These are phyloP conservation scores for Zenarchopterus dispar DNA, from an alignment of 2,797 vertebrate species.

Conservation along the genomic window DNA sequence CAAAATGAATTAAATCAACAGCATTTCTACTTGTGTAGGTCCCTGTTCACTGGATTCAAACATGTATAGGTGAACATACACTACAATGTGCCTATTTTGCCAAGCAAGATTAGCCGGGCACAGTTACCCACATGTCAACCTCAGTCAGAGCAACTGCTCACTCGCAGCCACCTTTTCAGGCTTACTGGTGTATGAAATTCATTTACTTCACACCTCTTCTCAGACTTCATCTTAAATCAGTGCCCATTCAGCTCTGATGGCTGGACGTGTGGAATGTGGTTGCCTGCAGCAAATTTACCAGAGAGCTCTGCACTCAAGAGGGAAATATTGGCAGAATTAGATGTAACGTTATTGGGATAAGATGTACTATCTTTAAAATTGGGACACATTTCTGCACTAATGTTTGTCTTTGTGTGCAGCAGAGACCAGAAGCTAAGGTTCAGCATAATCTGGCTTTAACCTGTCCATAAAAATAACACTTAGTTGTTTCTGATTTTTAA, in stretches of 20 bases:
- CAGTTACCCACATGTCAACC: constrained; percentile 63
- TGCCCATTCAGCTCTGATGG: constrained; percentile 71
- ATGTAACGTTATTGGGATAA: constrained; percentile 35
- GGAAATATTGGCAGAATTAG: constrained; percentile 37
- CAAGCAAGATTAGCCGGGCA: constrained; percentile 57
- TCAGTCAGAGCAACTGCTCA: constrained; percentile 65
- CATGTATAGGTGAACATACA: constrained; percentile 29
- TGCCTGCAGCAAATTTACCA: constrained; percentile 44
- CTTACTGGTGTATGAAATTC: constrained; percentile 79
- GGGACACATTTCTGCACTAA: not conserved
- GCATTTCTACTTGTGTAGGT: constrained; percentile 35
- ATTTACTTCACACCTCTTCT: constrained; percentile 75
- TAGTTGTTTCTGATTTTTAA: not conserved
- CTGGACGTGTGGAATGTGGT: constrained; percentile 43
- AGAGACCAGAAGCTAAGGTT: constrained; percentile 11
- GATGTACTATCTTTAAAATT: constrained; percentile 33
- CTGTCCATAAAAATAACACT: constrained; percentile 13
- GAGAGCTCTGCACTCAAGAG: constrained; percentile 25
- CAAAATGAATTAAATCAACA: constrained; percentile 7
- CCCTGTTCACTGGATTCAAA: constrained; percentile 38
- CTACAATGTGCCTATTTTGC: constrained; percentile 27
- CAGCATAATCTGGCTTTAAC: constrained; percentile 29
- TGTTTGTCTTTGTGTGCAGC: too few species aligned
- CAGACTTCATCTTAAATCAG: constrained; percentile 78
- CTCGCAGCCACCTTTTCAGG: constrained; percentile 72